These are phyloP conservation scores for Epinotia nisella DNA, from an alignment of 2,888 invertebrate species.

Conservation along the genomic window DNA sequence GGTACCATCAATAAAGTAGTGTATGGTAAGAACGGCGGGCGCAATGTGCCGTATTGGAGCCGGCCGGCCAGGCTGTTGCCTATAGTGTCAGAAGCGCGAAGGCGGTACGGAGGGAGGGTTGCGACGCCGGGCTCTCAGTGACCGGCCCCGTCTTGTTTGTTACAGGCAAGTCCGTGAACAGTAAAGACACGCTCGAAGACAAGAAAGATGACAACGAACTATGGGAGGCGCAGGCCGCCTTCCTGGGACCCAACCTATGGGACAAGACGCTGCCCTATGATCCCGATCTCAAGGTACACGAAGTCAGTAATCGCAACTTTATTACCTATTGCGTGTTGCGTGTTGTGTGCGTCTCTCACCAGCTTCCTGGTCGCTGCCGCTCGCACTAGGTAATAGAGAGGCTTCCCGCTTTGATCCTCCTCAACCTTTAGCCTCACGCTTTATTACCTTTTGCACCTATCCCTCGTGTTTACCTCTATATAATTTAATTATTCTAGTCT, in stretches of 20 bases:
- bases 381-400: slow-evolving; percentile 77
- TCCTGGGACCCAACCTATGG: slow-evolving; percentile 98
- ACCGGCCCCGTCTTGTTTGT: slow-evolving; percentile 74
- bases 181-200: slow-evolving; percentile 87
- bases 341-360: slow-evolving; percentile 65
- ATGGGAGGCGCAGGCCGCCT: slow-evolving; percentile 97
- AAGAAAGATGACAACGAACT: slow-evolving; percentile 93
- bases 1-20: not conserved
- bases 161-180: slow-evolving; percentile 87
- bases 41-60: slow-evolving; percentile 17
- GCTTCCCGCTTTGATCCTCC: slow-evolving; percentile 49
- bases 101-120: slow-evolving; percentile 38
- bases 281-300: slow-evolving; percentile 97
- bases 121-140: slow-evolving; percentile 60
- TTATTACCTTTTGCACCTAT: slow-evolving; percentile 27
- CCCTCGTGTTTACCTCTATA: slow-evolving; percentile 18
- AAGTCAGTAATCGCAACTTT: slow-evolving; percentile 85
- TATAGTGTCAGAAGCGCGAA: slow-evolving; percentile 18
- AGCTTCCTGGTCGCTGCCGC: slow-evolving; percentile 58
- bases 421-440: slow-evolving; percentile 41
- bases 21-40: not conserved
- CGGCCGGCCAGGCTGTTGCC: slow-evolving; percentile 35
- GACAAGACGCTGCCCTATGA: slow-evolving; percentile 96
- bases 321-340: slow-evolving; percentile 77
- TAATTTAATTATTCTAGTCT: slow-evolving; percentile 21